phyloP scores from a whole-genome alignment of 2,113 vertebrate genomes.

The Ameiurus melas region DNA sequence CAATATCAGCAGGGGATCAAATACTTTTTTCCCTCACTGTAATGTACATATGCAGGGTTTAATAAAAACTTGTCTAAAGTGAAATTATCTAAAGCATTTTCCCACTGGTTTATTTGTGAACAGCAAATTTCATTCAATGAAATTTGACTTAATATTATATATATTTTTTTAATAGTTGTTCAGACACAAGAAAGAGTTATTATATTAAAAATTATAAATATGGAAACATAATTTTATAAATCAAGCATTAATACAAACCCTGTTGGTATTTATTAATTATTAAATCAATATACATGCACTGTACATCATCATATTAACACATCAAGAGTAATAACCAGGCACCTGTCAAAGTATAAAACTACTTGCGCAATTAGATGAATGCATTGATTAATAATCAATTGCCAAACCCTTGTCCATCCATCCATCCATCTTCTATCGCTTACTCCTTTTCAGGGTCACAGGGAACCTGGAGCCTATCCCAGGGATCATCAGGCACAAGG shows the following conservation, averaged over 20 bases:
- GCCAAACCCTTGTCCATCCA: neutral
- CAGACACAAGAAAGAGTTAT: neutral
- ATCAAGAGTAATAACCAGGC: neutral
- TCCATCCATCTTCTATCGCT: too few relatives aligned
- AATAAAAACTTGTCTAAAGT: neutral
- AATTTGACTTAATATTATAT: neutral
- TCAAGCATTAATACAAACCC: neutral
- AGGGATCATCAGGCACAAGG: too few relatives aligned
- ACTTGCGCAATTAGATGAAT: neutral
- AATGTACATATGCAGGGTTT: neutral
- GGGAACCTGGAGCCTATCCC: too few relatives aligned
- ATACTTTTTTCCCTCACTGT: too few relatives aligned
- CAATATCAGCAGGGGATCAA: too few relatives aligned
- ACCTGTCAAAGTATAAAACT: neutral
- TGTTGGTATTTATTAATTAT: neutral
- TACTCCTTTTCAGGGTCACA: too few relatives aligned
- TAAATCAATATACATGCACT: neutral
- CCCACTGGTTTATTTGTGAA: neutral
- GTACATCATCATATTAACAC: neutral
- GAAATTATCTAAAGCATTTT: neutral
- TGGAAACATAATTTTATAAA: neutral
- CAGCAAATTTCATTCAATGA: neutral
- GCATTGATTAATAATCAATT: neutral
- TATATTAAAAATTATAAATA: too few relatives aligned
- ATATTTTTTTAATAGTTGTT: neutral